Evolutionary conservation across 2,888 invertebrate species (phyloP).

Genomic region (Trissolcus brochymenae): DNA sequence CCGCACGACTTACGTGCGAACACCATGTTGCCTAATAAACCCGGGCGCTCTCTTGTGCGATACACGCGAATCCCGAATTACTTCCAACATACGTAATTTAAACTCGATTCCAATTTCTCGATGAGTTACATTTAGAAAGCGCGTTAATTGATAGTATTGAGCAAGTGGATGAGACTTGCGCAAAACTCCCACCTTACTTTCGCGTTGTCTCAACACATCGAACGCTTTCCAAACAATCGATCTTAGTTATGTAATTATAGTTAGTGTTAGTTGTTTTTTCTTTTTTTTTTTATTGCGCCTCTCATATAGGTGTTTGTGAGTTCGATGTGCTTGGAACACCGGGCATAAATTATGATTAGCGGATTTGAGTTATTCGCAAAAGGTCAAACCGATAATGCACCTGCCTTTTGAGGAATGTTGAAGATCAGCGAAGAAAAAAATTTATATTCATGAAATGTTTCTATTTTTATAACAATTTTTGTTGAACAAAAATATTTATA

Average conservation of each 20-base stretch:
- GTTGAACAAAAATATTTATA: too few relatives aligned
- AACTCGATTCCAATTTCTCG: conserved; percentile 69
- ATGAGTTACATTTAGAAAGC: conserved; percentile 72
- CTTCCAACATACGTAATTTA: conserved; percentile 62
- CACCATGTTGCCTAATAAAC: conserved; percentile 71
- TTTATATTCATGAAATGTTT: too few relatives aligned
- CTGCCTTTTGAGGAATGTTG: too few relatives aligned
- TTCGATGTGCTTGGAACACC: too few relatives aligned
- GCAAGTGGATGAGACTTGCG: conserved; percentile 67
- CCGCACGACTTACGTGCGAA: conserved; percentile 66
- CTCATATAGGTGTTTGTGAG: neutral
- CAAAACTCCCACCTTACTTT: conserved; percentile 59
- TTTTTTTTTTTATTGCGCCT: conserved; percentile 9
- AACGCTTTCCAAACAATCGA: conserved; percentile 42
- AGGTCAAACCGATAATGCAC: too few relatives aligned
- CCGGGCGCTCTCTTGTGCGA: conserved; percentile 60
- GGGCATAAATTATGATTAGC: too few relatives aligned
- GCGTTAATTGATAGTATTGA: conserved; percentile 72
- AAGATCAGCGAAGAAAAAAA: too few relatives aligned
- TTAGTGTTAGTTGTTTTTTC: conserved; percentile 1
- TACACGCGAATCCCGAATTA: conserved; percentile 25
- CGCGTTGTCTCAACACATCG: conserved; percentile 24
- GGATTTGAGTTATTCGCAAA: too few relatives aligned
- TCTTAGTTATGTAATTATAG: conserved; percentile 23
- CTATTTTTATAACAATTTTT: too few relatives aligned